A percentile compares a stretch with the other conserved stretches of the same genome.
Evolutionary conservation across 2,797 vertebrate species (phyloP).

Genomic region (Intellagama lesueurii): DNA sequence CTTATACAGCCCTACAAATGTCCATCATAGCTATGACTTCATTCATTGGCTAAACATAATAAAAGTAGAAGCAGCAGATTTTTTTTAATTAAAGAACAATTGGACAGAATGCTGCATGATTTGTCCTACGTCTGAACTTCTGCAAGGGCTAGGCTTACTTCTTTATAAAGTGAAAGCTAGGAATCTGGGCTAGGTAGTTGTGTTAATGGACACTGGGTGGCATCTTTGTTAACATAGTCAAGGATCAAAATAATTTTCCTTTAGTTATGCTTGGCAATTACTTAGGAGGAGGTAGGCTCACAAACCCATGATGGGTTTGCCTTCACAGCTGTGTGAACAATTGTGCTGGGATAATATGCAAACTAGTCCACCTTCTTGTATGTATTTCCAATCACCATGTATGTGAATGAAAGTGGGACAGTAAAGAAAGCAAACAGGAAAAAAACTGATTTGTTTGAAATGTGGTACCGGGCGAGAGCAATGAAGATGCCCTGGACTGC

Average conservation of each 20-base stretch:
- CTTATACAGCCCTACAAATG: too few relatives aligned
- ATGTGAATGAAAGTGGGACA: too few relatives aligned
- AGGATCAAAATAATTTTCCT: neutral
- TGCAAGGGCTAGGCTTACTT: neutral
- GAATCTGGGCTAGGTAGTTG: neutral
- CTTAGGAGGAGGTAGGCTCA: neutral
- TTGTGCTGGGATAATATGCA: too few relatives aligned
- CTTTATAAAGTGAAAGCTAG: neutral
- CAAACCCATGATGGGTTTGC: too few relatives aligned
- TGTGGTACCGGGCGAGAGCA: too few relatives aligned
- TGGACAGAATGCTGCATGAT: neutral
- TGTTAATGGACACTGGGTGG: neutral
- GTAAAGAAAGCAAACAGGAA: too few relatives aligned
- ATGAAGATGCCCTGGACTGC: too few relatives aligned
- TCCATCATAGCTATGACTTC: too few relatives aligned
- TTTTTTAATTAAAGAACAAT: neutral
- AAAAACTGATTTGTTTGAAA: too few relatives aligned
- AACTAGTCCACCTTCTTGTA: too few relatives aligned
- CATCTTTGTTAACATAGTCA: neutral
- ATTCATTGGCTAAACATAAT: neutral
- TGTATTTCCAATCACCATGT: too few relatives aligned
- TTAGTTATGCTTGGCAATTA: neutral
- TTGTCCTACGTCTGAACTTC: neutral
- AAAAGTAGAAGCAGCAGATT: neutral
- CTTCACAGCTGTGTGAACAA: neutral